Percentiles rank a stretch among this genome's conserved stretches.
Conservation (phyloP, 2,113 vertebrate genomes). For the Catagonus wagneri region DNA sequence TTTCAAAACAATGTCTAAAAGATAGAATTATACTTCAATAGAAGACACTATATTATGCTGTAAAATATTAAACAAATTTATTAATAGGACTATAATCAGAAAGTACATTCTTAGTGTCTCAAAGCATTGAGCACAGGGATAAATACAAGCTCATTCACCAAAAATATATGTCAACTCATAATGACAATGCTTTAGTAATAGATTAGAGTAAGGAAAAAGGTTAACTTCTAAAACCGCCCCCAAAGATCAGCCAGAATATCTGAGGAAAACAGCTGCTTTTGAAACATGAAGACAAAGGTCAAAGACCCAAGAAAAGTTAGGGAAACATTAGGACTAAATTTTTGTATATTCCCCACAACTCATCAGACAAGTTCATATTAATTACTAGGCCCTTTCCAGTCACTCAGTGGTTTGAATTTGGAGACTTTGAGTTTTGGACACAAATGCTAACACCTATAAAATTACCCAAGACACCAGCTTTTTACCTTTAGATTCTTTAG, state of each 20-base stretch:
- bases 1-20: conserved; percentile 14
- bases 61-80: conserved; percentile 34
- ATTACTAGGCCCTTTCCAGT: not conserved
- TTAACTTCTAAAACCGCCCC: not conserved
- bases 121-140: not conserved
- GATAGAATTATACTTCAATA: not conserved
- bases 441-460: not conserved
- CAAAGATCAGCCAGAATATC: not conserved
- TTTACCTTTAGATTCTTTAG: conserved; percentile 36
- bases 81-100: not conserved
- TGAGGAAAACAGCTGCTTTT: not conserved
- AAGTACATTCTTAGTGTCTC: not conserved
- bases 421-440: not conserved
- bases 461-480: conserved; percentile 27
- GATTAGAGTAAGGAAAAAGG: not conserved
- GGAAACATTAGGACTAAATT: not conserved
- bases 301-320: not conserved
- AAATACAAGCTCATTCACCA: not conserved
- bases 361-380: too few species aligned
- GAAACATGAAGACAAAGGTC: not conserved
- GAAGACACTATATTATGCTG: not conserved
- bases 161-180: not conserved
- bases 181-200: not conserved
- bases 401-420: not conserved
- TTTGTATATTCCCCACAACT: too few species aligned